Evolutionary conservation across 2,888 invertebrate species (phyloP).

Genomic region (Lottia scabra): DNA sequence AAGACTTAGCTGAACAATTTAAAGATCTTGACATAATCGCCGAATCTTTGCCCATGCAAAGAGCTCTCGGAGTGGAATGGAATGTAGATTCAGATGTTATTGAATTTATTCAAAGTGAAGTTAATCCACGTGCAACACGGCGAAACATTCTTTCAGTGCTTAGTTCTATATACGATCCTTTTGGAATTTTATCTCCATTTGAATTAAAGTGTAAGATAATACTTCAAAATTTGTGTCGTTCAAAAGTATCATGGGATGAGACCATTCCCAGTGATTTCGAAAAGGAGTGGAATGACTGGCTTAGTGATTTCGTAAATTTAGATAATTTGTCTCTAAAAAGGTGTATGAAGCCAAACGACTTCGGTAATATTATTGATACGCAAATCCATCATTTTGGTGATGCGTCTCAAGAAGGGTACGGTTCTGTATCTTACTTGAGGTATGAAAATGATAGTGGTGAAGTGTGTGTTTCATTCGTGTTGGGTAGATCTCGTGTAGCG

Average conservation of each 20-base stretch:
- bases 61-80: conserved; percentile 32
- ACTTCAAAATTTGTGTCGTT: too few relatives aligned
- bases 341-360: too few relatives aligned
- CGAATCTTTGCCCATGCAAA: conserved; percentile 19
- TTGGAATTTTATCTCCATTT: too few relatives aligned
- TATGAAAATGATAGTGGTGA: background rate
- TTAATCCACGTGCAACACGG: background rate
- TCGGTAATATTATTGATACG: too few relatives aligned
- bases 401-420: background rate
- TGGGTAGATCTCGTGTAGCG: conserved; percentile 21
- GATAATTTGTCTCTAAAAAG: background rate
- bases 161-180: too few relatives aligned
- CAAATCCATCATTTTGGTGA: conserved; percentile 11
- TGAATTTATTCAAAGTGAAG: conserved; percentile 13
- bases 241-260: too few relatives aligned
- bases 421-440: background rate
- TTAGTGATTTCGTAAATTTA: background rate
- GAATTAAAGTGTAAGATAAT: too few relatives aligned
- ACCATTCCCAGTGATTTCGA: background rate
- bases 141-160: too few relatives aligned
- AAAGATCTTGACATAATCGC: conserved; percentile 9
- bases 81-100: conserved; percentile 21
- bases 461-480: conserved; percentile 2
- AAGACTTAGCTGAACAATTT: conserved; percentile 24
- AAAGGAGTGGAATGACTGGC: conserved; percentile 5